Evolutionary conservation across 2,888 invertebrate genomes (phyloP).

Genomic region (Cataglyphis rosenhaueri): DNA sequence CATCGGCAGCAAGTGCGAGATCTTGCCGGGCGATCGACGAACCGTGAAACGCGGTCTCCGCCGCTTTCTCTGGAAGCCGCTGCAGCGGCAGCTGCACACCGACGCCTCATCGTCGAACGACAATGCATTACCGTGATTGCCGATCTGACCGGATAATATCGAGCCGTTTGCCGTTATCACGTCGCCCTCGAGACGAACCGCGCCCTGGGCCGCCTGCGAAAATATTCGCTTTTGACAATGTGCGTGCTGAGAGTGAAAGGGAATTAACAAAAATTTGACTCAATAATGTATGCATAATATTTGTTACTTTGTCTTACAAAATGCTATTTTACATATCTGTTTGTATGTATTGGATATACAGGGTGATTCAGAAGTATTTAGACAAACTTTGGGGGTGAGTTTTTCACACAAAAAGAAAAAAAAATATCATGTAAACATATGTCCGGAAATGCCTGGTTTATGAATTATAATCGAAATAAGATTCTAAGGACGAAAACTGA

Average conservation of each 20-base stretch:
- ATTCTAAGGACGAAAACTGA: too few relatives aligned
- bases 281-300: background rate
- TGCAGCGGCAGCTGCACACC: conserved; percentile 86
- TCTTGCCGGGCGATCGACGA: conserved; percentile 86
- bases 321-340: background rate
- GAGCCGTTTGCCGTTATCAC: conserved; percentile 98
- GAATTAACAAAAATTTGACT: background rate
- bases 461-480: too few relatives aligned
- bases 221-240: background rate
- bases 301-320: background rate
- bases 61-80: conserved; percentile 84
- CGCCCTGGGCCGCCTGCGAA: conserved; percentile 95
- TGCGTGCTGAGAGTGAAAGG: background rate
- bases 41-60: conserved; percentile 86
- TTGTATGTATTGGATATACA: too few relatives aligned
- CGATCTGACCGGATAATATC: conserved; percentile 90
- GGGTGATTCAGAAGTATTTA: too few relatives aligned
- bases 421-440: too few relatives aligned
- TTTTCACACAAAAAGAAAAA: too few relatives aligned
- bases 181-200: conserved; percentile 98
- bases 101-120: conserved; percentile 85
- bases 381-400: too few relatives aligned
- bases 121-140: conserved; percentile 85
- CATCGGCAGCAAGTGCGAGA: conserved; percentile 86
- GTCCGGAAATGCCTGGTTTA: too few relatives aligned